Conservation (phyloP, 1,140 invertebrate species). For the Macrocentrus cingulum region DNA sequence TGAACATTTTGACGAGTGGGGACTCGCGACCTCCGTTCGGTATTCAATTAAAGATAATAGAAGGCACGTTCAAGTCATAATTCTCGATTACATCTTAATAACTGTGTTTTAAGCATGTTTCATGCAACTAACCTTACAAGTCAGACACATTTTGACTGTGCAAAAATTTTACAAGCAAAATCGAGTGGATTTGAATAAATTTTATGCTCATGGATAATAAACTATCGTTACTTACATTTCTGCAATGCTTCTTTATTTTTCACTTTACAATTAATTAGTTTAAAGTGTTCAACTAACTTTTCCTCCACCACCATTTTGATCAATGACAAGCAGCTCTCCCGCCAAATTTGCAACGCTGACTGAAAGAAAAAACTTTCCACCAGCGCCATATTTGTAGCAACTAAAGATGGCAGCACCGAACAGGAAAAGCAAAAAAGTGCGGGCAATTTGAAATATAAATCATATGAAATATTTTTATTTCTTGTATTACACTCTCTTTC, state of each 20-base stretch:
- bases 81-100: not conserved
- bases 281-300: conserved; percentile 39
- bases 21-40: conserved; percentile 11
- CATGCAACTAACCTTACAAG: not conserved
- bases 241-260: conserved; percentile 35
- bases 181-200: too few relatives aligned
- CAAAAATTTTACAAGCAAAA: too few relatives aligned
- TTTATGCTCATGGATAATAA: not conserved
- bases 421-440: too few relatives aligned
- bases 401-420: not conserved
- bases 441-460: too few relatives aligned
- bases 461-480: too few relatives aligned
- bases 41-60: conserved; percentile 18
- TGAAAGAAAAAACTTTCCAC: not conserved
- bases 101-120: not conserved
- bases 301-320: conserved; percentile 42
- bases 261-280: conserved; percentile 36
- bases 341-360: conserved; percentile 34
- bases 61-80: conserved; percentile 1
- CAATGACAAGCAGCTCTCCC: conserved; percentile 25
- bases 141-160: too few relatives aligned
- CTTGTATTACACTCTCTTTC: too few relatives aligned
- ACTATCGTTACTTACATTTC: conserved; percentile 44
- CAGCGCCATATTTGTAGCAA: conserved; percentile 16
- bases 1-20: not conserved